Evolutionary conservation across 2,888 invertebrate species (phyloP), one percentile per base, ranked within the genome.

Genomic region (Yponomeuta plumbellus): DNA sequence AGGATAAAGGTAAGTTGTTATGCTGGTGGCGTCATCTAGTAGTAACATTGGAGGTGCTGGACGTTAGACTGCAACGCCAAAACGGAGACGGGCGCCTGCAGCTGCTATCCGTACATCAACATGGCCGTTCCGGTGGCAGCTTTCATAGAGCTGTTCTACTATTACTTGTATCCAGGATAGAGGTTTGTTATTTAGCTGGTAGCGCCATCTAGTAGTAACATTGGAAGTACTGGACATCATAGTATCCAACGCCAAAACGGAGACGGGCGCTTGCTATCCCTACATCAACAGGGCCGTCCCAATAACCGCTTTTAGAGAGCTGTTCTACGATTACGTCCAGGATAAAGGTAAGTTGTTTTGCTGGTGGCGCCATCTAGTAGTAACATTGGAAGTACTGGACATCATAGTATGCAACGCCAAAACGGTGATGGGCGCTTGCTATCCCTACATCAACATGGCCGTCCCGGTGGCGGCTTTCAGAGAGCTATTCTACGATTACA

Each of bases 271-370:
- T 0, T 85, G 92, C 68, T 93, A 92, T 77, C 93, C 94, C 0
- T 91, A 91, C 75, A 83, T 94, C 74, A 94, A 93, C 76, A 92
- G 94, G 92, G 92, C 93, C 1, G 86, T 94, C 39, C 94, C 94
- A 0, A 80, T 84, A 17, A 71, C 75, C 0, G 88, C 88, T 4
- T 85, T 93, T 71, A 77, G 76, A 39, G 71, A 74, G 1, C 76
- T 88, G 0, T 72, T 93, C 23, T 72, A 78, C 1, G 76, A 86
- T 61, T 93, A 88, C 70, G 80, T 92, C 23, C 68, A 71, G 11
- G 90, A 92, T 40, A 86, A 86, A 80, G 91, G 93, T 92, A 5
- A 26, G 56, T 23, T 66, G 11, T 39, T 39, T 11, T 39, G 6
- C 34, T 63, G 94, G 94, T 2, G 94, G 94, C 0, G 93, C 93